These are phyloP conservation scores for Rhinichthys klamathensis DNA, from an alignment of 2,113 vertebrate genomes.

Conservation along the genomic window DNA sequence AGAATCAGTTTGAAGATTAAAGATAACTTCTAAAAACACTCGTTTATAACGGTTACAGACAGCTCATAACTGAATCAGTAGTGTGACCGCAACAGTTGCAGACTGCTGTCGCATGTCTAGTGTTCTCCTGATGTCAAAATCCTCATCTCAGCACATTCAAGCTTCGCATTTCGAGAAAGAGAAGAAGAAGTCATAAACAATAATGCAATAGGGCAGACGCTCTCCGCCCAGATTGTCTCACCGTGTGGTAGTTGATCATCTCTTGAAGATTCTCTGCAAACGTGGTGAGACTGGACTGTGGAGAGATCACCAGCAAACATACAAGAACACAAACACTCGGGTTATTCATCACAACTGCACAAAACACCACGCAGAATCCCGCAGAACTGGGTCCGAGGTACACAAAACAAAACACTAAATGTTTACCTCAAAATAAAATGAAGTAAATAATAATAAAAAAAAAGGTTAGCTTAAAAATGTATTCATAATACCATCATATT, in stretches of 20 bases:
- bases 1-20: not conserved
- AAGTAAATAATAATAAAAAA: not conserved
- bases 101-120: not conserved
- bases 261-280: slow-evolving; percentile 96
- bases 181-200: not conserved
- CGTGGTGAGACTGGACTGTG: slow-evolving; percentile 88
- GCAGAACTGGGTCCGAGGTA: not conserved
- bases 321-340: not conserved
- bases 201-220: not conserved
- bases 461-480: not conserved
- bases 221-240: slow-evolving; percentile 69
- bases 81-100: not conserved
- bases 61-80: not conserved
- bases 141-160: not conserved
- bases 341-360: not conserved
- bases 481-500: not conserved
- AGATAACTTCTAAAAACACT: not conserved
- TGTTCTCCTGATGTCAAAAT: not conserved
- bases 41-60: not conserved
- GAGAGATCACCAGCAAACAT: slow-evolving; percentile 32
- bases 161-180: not conserved
- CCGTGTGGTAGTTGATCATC: slow-evolving; percentile 98
- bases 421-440: not conserved
- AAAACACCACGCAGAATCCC: not conserved
- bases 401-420: not conserved